Evolutionary conservation across 1,140 invertebrate species (phyloP).

Genomic region (Neotoxoptera formosana): DNA sequence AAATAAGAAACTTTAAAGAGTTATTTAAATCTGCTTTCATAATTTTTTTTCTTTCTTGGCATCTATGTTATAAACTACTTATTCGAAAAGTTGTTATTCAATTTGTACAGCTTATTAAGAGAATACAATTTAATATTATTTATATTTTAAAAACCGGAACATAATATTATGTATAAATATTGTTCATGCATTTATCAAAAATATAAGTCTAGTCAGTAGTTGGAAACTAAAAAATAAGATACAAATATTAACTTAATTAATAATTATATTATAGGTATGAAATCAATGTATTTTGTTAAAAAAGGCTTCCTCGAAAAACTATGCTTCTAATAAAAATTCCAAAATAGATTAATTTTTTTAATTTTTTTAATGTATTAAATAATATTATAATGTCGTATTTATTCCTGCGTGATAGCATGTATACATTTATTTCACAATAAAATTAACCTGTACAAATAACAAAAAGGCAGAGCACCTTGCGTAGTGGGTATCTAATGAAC

Average conservation of each 20-base stretch:
- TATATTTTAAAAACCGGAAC: background rate
- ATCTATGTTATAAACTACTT: background rate
- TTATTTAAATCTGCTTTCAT: constrained; percentile 2
- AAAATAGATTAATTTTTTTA: no score
- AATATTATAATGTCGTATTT: no score
- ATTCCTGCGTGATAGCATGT: no score
- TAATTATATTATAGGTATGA: background rate
- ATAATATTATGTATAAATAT: background rate
- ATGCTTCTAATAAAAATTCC: no score
- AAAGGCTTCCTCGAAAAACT: no score
- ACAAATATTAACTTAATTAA: background rate
- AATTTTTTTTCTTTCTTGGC: background rate
- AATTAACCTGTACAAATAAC: no score
- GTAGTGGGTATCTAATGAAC: no score
- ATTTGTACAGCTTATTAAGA: background rate
- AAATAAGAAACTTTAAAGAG: background rate
- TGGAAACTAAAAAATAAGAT: background rate
- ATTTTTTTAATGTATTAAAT: no score
- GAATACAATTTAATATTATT: background rate
- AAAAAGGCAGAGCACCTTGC: no score
- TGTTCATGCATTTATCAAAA: background rate
- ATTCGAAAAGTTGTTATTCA: background rate
- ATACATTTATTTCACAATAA: no score
- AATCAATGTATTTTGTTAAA: background rate
- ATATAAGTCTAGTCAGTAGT: background rate